These are phyloP conservation scores for Anadara kagoshimensis DNA, from an alignment of 1,140 invertebrate species.

Conservation along the genomic window DNA sequence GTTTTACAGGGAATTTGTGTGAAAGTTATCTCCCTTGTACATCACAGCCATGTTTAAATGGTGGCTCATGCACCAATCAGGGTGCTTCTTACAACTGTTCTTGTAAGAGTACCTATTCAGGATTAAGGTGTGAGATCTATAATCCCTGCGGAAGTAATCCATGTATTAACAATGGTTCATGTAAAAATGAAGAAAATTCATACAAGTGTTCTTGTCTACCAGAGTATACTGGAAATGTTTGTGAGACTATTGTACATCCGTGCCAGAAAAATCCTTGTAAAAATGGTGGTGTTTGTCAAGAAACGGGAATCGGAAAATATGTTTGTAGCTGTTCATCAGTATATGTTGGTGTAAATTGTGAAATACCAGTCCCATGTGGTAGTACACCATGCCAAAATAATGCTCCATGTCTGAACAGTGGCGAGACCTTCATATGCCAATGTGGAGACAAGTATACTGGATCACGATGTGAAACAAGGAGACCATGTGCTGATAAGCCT, in stretches of 20 bases:
- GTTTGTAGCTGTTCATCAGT: too few relatives aligned
- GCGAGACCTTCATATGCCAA: neutral
- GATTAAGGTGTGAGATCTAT: neutral
- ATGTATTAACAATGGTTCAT: constrained; percentile 3
- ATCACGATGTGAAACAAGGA: neutral
- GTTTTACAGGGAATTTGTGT: too few relatives aligned
- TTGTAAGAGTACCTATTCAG: neutral
- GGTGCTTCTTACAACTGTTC: neutral
- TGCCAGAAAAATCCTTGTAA: too few relatives aligned
- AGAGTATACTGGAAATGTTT: neutral
- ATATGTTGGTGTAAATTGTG: constrained; percentile 2
- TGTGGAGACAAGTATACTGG: neutral
- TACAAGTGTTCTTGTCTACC: constrained; percentile 6
- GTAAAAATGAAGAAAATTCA: neutral
- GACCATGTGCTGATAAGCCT: neutral
- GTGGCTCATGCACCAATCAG: neutral
- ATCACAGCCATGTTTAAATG: neutral
- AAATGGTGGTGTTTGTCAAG: too few relatives aligned
- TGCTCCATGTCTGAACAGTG: neutral
- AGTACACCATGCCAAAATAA: neutral
- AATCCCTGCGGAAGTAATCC: neutral
- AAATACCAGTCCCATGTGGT: neutral
- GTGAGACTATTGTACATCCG: too few relatives aligned
- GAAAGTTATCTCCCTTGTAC: neutral
- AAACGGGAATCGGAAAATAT: too few relatives aligned